Evolutionary conservation across 2,797 vertebrate genomes (phyloP).

Genomic region (Merluccius polli): DNA sequence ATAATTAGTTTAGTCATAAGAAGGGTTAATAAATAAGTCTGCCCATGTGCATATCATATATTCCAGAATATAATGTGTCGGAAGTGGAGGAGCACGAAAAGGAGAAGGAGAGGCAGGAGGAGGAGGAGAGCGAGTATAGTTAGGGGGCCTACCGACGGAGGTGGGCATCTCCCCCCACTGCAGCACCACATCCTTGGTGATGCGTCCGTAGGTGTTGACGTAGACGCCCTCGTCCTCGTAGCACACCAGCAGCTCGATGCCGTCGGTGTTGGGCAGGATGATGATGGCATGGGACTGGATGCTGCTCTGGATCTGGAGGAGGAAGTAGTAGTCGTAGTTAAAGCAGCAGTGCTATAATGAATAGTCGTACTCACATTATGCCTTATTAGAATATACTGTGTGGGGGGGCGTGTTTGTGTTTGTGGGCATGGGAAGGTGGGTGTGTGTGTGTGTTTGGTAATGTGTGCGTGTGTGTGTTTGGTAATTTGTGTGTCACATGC

Average conservation of each 20-base stretch:
- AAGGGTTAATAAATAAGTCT: background rate
- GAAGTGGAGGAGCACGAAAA: background rate
- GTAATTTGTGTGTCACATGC: too few species aligned
- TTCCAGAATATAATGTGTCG: background rate
- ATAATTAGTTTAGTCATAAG: too few species aligned
- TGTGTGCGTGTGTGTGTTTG: conserved; percentile 8
- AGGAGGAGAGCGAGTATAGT: background rate
- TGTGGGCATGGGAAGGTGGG: background rate
- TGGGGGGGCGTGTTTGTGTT: conserved; percentile 68
- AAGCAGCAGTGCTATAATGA: too few species aligned
- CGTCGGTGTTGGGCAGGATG: conserved; percentile 87
- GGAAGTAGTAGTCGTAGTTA: background rate
- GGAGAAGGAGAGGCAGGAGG: background rate
- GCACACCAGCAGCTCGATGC: conserved; percentile 87
- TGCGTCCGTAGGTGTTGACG: conserved; percentile 86
- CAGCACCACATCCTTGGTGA: conserved; percentile 89
- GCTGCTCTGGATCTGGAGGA: conserved; percentile 80
- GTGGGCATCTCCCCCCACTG: conserved; percentile 99
- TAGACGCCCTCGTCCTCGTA: conserved; percentile 90
- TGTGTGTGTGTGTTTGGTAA: background rate
- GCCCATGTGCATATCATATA: background rate
- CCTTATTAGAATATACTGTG: too few species aligned
- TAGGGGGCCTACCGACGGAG: conserved; percentile 84
- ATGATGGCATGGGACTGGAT: conserved; percentile 90
- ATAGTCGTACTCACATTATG: too few species aligned